These are phyloP conservation scores for Cephonodes hylas DNA, from an alignment of 2,888 invertebrate species.

Conservation along the genomic window DNA sequence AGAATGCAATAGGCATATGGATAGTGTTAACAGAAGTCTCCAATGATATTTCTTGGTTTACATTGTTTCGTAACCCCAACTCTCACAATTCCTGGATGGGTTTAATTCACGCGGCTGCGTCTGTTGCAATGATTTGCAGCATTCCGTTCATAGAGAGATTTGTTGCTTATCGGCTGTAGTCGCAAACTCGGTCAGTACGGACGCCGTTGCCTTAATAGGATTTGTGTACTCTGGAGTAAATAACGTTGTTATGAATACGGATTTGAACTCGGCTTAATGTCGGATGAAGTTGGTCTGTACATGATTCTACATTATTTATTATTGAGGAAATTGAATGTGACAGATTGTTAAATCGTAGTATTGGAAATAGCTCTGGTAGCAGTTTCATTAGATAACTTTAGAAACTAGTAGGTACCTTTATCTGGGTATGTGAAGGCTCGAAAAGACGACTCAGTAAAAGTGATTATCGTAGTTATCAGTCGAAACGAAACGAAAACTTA, in stretches of 20 bases:
- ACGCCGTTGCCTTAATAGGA: constrained; percentile 2
- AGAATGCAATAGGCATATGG: no score
- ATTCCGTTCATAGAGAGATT: background rate
- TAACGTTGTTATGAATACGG: constrained; percentile 5
- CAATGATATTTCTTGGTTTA: no score
- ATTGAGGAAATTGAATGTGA: constrained; percentile 8
- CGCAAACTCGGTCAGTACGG: background rate
- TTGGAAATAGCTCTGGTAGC: background rate
- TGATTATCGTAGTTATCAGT: no score
- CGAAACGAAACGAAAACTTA: no score
- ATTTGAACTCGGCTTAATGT: background rate
- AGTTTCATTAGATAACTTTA: background rate
- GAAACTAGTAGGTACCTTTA: no score
- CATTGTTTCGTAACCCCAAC: background rate
- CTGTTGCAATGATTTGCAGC: background rate
- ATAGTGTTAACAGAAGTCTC: no score
- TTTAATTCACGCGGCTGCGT: background rate
- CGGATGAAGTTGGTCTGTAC: background rate
- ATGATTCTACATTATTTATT: constrained; percentile 1
- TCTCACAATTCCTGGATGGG: background rate
- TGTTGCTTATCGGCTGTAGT: constrained; percentile 3
- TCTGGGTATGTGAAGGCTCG: background rate
- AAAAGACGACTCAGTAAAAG: no score
- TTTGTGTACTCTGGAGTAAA: background rate
- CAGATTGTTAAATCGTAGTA: background rate